A percentile compares a stretch with the other conserved stretches of the same genome.
phyloP scores from a whole-genome alignment of 1,140 invertebrate species.

The Maniola jurtina region DNA sequence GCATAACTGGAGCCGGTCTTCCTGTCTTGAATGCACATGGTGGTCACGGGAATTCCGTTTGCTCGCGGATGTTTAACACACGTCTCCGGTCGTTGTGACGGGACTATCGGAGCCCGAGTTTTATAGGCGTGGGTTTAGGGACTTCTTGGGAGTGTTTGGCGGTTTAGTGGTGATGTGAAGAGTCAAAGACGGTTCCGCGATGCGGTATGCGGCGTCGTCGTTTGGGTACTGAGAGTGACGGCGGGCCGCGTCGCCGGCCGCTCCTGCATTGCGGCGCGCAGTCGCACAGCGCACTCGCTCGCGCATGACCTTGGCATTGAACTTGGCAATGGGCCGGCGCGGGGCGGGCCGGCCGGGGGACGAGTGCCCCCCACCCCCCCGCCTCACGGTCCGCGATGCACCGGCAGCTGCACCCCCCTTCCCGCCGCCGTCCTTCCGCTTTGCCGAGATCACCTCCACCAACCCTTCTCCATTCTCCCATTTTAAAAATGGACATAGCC shows the following conservation, averaged over 20 bases:
- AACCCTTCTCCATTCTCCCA: constrained; percentile 42
- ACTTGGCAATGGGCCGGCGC: constrained; percentile 76
- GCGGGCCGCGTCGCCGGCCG: constrained; percentile 62
- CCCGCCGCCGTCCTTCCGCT: constrained; percentile 55
- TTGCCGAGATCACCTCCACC: constrained; percentile 40
- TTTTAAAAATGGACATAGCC: constrained; percentile 32
- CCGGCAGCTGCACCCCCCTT: constrained; percentile 66
- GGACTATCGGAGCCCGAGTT: constrained; percentile 25
- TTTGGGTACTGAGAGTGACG: constrained; percentile 61
- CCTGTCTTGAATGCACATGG: constrained; percentile 46
- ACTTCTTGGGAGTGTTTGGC: neutral
- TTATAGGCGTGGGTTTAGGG: constrained; percentile 6
- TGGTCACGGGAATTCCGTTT: constrained; percentile 41
- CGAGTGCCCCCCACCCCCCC: constrained; percentile 26
- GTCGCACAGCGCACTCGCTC: constrained; percentile 76
- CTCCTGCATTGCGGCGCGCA: constrained; percentile 80
- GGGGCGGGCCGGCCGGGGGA: constrained; percentile 39
- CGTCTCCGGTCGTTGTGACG: constrained; percentile 23
- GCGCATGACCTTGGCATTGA: constrained; percentile 81
- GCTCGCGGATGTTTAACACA: constrained; percentile 33
- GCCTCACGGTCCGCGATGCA: constrained; percentile 49
- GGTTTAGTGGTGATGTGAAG: neutral
- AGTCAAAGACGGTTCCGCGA: constrained; percentile 29
- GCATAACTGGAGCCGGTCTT: constrained; percentile 53
- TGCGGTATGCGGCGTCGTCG: constrained; percentile 55